A percentile compares a stretch with the other conserved stretches of the same genome.
These are phyloP conservation scores for Peromyscus attwateri DNA, from an alignment of 2,797 vertebrate genomes.

Conservation along the genomic window DNA sequence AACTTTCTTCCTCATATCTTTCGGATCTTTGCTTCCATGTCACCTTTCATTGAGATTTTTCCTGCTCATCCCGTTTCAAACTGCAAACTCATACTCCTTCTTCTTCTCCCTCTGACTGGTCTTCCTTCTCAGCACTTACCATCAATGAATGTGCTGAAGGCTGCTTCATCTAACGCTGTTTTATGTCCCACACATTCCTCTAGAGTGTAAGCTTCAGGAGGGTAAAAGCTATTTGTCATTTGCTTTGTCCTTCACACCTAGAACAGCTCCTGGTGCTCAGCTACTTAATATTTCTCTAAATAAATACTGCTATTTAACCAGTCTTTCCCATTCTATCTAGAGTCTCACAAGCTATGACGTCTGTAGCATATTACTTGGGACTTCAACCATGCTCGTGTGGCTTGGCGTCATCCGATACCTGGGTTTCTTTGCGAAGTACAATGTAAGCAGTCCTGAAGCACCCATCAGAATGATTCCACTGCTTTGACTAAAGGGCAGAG, in stretches of 20 bases:
- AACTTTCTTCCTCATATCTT: neutral
- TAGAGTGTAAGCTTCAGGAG: neutral
- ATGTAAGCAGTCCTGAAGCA: conserved; percentile 90
- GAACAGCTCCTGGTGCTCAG: neutral
- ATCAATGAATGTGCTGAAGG: neutral
- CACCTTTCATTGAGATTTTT: neutral
- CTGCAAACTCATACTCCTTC: neutral
- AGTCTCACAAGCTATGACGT: conserved; percentile 94
- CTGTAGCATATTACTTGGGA: conserved; percentile 97
- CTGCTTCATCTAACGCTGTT: neutral
- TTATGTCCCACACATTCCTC: neutral
- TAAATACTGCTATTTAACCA: neutral
- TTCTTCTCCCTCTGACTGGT: neutral
- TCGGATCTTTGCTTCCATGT: neutral
- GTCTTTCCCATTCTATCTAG: conserved; percentile 84
- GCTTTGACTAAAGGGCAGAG: conserved; percentile 32
- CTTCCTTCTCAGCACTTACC: neutral
- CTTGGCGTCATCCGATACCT: conserved; percentile 97
- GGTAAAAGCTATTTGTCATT: neutral
- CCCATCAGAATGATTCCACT: conserved; percentile 70
- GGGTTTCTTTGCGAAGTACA: conserved; percentile 97
- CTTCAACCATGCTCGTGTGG: conserved; percentile 97
- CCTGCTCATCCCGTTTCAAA: neutral
- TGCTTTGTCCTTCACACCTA: neutral
- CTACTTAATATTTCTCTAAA: neutral